Evolutionary conservation across 2,797 vertebrate species (phyloP).

Genomic region (Loris lydekkerianus): DNA sequence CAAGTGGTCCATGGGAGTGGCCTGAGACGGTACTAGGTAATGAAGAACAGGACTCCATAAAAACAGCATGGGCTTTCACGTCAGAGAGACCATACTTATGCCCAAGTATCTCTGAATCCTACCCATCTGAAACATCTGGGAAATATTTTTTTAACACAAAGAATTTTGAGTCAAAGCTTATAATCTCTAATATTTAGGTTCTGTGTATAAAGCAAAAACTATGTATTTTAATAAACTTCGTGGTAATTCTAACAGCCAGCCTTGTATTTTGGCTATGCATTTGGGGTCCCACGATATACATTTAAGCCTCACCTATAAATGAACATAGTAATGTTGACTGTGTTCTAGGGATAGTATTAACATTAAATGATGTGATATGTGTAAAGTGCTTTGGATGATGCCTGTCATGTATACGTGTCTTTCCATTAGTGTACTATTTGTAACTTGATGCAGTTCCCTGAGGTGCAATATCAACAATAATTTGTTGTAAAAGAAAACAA

Average conservation of each 20-base stretch:
- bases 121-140: not conserved
- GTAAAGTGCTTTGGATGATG: not conserved
- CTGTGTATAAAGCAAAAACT: not conserved
- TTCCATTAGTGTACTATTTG: not conserved
- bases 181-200: not conserved
- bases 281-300: not conserved
- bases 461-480: not conserved
- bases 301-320: slow-evolving; percentile 7
- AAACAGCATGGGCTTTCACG: not conserved
- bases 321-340: not conserved
- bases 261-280: not conserved
- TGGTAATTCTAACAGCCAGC: not conserved
- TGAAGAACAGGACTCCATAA: not conserved
- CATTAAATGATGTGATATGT: not conserved
- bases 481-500: not conserved
- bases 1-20: not conserved
- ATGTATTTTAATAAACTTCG: not conserved
- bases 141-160: not conserved
- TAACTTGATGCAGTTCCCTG: not conserved
- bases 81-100: not conserved
- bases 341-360: not conserved
- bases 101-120: not conserved
- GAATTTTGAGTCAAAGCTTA: not conserved
- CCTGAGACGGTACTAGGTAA: not conserved
- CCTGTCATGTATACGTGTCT: not conserved